Evolutionary conservation across 2,888 invertebrate species (phyloP), one percentile per base, ranked within the genome.

Genomic region (Sisyra terminalis): DNA sequence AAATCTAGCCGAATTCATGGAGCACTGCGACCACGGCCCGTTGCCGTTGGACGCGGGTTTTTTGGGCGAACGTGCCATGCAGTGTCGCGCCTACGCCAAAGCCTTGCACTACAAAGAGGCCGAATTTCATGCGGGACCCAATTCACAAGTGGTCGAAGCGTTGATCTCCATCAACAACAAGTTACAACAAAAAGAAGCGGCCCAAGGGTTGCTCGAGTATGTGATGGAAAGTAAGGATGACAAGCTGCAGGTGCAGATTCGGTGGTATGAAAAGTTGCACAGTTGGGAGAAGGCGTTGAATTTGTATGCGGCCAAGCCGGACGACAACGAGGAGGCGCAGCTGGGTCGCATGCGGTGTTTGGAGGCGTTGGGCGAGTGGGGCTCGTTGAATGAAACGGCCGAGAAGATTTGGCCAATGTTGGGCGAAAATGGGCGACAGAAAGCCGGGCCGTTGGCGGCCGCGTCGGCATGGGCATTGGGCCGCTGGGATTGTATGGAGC

Each of bases 1-100:
- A 10, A 98, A 98, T 66, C 67, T 99, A 47, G 96, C 96, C 0
- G 98, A 98, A 61, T 99, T 99, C 55, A 96, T 98, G 93, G 98
- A 98, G 55, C 98, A 98, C 57, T 97, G 96, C 55, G 97, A 98
- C 55, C 84, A 89, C 56, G 94, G 94, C 16, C 85, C 94, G 0
- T 64, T 98, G 47, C 94, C 96, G 0, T 72, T 98, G 46, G 82
- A 90, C 46, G 78, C 86, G 0, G 80, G 84, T 45, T 64, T 93
- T 40, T 65, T 99, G 0, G 94, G 96, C 0, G 85, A 92, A 50
- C 70, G 89, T 40, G 98, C 98, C 0, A 92, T 97, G 82, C 83
- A 88, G 46, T 94, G 94, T 57, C 73, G 94, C 30, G 72, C 73
- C 0, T 87, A 83, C 55, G 87, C 87, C 9, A 87, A 87, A 59